phyloP scores from a whole-genome alignment of 2,888 invertebrate genomes.

The Yponomeuta malinellus region DNA sequence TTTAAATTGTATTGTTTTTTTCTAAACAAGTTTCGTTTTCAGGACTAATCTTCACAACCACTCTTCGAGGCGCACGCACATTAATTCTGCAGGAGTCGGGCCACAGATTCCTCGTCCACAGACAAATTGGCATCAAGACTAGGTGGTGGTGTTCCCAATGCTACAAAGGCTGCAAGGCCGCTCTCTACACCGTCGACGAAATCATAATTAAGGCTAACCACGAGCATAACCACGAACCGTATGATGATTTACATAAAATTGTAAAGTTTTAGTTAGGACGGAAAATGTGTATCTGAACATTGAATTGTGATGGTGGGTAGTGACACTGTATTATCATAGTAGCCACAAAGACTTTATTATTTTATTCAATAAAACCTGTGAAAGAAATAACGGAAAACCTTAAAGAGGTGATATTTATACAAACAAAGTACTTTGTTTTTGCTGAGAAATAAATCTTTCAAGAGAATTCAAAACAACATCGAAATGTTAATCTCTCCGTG shows the following conservation, averaged over 20 bases:
- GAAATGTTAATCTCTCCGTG: too few relatives aligned
- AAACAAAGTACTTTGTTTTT: too few relatives aligned
- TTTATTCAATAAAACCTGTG: too few relatives aligned
- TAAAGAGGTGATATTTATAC: too few relatives aligned
- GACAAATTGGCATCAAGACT: conserved; percentile 20
- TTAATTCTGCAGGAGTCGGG: not conserved
- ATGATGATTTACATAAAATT: not conserved
- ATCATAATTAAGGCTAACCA: conserved; percentile 25
- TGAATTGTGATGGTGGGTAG: too few relatives aligned
- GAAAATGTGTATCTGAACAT: too few relatives aligned
- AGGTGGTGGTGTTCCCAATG: conserved; percentile 39
- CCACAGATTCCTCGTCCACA: not conserved
- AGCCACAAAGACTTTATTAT: too few relatives aligned
- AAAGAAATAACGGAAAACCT: too few relatives aligned
- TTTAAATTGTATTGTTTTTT: not conserved
- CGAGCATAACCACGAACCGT: conserved; percentile 23
- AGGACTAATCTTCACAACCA: not conserved
- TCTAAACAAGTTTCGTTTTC: not conserved
- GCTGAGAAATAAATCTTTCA: too few relatives aligned
- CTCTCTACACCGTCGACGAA: conserved; percentile 28
- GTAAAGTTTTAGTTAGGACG: too few relatives aligned
- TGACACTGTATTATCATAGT: too few relatives aligned
- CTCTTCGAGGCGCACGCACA: not conserved
- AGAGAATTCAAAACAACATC: too few relatives aligned
- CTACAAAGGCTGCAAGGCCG: conserved; percentile 35